A percentile compares a stretch with the other conserved stretches of the same genome.
These are phyloP conservation scores for Myopa testacea DNA, from an alignment of 2,888 invertebrate species.

Conservation along the genomic window DNA sequence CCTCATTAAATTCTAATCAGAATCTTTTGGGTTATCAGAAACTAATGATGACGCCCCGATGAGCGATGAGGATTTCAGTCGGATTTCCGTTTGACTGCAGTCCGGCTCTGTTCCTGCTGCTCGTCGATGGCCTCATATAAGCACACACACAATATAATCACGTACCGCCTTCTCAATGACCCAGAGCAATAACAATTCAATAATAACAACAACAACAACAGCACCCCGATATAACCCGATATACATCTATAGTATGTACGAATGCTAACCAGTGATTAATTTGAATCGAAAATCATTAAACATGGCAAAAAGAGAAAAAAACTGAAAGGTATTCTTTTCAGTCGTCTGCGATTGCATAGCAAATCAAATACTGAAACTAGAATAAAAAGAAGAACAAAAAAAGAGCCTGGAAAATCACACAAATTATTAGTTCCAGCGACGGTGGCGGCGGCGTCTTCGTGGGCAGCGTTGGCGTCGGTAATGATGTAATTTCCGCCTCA, in stretches of 20 bases:
- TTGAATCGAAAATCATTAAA: neutral
- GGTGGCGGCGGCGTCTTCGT: too few relatives aligned
- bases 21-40: too few relatives aligned
- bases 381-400: too few relatives aligned
- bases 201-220: neutral
- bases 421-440: too few relatives aligned
- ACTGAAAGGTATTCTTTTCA: neutral
- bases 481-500: neutral
- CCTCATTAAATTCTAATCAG: too few relatives aligned
- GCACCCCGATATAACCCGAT: too few relatives aligned
- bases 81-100: neutral
- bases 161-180: neutral
- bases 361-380: neutral
- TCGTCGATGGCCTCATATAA: neutral
- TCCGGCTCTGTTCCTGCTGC: too few relatives aligned
- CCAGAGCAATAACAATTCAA: neutral
- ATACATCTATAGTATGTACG: too few relatives aligned
- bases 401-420: too few relatives aligned
- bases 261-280: neutral
- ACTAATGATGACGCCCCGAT: too few relatives aligned
- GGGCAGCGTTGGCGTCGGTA: neutral
- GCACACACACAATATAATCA: neutral
- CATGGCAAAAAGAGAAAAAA: neutral
- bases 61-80: neutral
- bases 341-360: neutral